These are phyloP conservation scores for Homalodisca vitripennis DNA, from an alignment of 1,140 invertebrate genomes.

Conservation along the genomic window DNA sequence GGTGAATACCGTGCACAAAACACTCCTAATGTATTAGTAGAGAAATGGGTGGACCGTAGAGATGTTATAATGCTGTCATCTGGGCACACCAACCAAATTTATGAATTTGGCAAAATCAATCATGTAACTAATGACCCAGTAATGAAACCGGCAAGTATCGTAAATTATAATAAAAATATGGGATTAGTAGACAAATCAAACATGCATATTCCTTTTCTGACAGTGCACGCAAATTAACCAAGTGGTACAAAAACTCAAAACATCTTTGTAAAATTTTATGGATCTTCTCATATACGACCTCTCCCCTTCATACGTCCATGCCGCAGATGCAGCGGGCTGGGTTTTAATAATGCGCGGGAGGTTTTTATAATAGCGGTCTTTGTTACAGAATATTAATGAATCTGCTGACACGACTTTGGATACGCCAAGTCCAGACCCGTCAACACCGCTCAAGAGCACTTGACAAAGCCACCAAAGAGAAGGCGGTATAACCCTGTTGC, in stretches of 20 bases:
- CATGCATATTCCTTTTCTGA: slow-evolving; percentile 43
- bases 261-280: too few relatives aligned
- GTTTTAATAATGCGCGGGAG: too few relatives aligned
- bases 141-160: slow-evolving; percentile 44
- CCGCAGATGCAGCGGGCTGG: too few relatives aligned
- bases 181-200: slow-evolving; percentile 45
- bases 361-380: too few relatives aligned
- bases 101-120: slow-evolving; percentile 27
- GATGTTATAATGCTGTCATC: slow-evolving; percentile 44
- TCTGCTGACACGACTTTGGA: too few relatives aligned
- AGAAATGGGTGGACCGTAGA: slow-evolving; percentile 40
- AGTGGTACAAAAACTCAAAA: slow-evolving; percentile 50
- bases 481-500: too few relatives aligned
- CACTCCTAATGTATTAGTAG: not conserved
- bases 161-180: slow-evolving; percentile 47
- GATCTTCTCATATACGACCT: too few relatives aligned
- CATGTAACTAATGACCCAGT: slow-evolving; percentile 8
- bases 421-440: too few relatives aligned
- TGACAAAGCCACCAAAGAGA: too few relatives aligned
- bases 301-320: too few relatives aligned
- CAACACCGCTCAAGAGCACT: too few relatives aligned
- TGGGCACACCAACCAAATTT: slow-evolving; percentile 37
- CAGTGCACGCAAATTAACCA: slow-evolving; percentile 44
- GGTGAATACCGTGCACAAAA: not conserved
- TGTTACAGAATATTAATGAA: too few relatives aligned